Evolutionary conservation across 2,888 invertebrate species (phyloP), one percentile per base, ranked within the genome.

Genomic region (Papilio elwesi): DNA sequence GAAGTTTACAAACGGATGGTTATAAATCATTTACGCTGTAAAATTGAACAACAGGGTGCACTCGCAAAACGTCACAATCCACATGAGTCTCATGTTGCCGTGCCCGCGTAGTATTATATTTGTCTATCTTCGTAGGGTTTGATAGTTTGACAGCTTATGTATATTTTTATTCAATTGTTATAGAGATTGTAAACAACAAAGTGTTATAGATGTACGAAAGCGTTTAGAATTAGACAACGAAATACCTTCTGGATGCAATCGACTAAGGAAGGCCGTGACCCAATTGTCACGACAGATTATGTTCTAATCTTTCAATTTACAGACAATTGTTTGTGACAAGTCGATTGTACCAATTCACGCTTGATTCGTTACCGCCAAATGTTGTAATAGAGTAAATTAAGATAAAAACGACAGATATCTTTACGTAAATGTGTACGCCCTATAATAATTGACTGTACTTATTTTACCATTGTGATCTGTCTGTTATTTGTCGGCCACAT

Each of bases 221-320:
- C 26, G 26, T 26, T 65, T 65, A 16, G 6, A 48, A 63, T 8
- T 0, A 53, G 26, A 51, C 48, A 47, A 48, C 16, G 51, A 36
- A 57, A 59, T 38, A 57, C 38, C 48, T 57, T 70, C 49, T 36
- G 57, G 65, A 57, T 51, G 57, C 48, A 16, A 15, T n/a, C 71
- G 75, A 78, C 74, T 72, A 70, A 70, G 70, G 67, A 74, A 77
- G 81, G 77, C 83, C 85, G 74, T 85, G 89, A 87, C 89, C 87
- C 76, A 80, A 80, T 84, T 85, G 80, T 75, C 77, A 78, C 80
- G 82, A 82, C 82, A 68, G 80, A 82, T 80, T 85, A 86, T 81
- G 84, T 85, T 82, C 82, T 85, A 88, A 89, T 88, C 87, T 82
- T 85, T 80, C 85, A 88, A 88, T 89, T 87, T 82, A 85, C 78